Base-by-base conservation (phyloP, 2,113 vertebrate species). In the Corydoras maculifer region DNA sequence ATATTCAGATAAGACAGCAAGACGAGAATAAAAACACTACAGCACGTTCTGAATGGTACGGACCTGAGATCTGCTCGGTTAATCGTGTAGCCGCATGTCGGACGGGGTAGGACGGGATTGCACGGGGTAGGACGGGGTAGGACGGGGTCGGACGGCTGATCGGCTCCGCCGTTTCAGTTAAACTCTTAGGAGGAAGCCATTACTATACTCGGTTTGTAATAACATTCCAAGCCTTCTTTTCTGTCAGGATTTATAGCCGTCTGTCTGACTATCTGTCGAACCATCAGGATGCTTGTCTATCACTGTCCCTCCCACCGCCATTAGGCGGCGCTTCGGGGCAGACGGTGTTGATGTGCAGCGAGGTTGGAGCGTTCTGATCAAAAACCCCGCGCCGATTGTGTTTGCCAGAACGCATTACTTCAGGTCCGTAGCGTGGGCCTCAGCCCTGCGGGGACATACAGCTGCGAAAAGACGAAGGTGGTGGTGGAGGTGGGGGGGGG, bases 291-390 rank as follows among this genome's bases (percentile, higher is more conserved):
- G 35, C 35, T 2, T 43, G 35, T 43, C 4, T 43, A 8, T 57
- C 13, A 13, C 54, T 78, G 80, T 83, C 83, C 80, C 78, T 86
- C 69, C 55, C 68, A 65, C 60, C 51, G 35, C 65, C 25, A 31
- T 48, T 70, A 81, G 80, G 84, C 73, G 81, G 72, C 65, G 78
- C 85, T 84, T 75, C 68, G 84, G 86, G 83, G 75, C 83, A 87
- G 85, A 86, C 82, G 84, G 77, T 69, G 13, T 72, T 87, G 90
- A 90, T 80, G 88, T 88, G 87, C 87, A 88, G 83, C 79, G 82
- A 82, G 83, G 79, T 81, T 81, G 84, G 78, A 77, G 80, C 82
- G 75, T 82, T 79, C 82, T 86, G 81, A 81, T 83, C 81, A 80
- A 81, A 87, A 82, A 69, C 78, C 18, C 53, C 70, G 78, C 82